phyloP scores from a whole-genome alignment of 2,113 vertebrate species.

The Saimiri boliviensis region DNA sequence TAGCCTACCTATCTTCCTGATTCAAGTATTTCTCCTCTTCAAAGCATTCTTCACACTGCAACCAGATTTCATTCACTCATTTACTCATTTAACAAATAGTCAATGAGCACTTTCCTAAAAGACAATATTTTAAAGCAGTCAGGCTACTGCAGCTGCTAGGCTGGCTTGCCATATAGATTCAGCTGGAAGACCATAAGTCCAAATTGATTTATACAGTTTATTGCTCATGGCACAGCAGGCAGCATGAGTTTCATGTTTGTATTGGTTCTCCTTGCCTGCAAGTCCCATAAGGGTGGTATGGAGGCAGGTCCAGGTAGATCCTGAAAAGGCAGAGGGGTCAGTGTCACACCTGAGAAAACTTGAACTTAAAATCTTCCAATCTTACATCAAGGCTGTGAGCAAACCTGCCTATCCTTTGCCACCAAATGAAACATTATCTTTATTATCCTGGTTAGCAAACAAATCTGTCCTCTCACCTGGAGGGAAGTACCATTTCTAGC shows the following conservation, averaged over 20 bases:
- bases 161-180: background rate
- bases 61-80: slow-evolving; percentile 37
- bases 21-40: slow-evolving; percentile 20
- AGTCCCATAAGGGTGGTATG: background rate
- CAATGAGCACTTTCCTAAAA: slow-evolving; percentile 5
- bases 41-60: background rate
- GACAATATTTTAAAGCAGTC: background rate
- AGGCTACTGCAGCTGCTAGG: background rate
- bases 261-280: background rate
- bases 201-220: background rate
- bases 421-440: background rate
- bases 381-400: background rate
- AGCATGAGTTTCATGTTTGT: background rate
- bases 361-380: background rate
- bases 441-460: slow-evolving; percentile 14
- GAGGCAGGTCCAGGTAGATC: background rate
- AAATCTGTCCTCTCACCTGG: background rate
- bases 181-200: background rate
- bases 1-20: background rate
- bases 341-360: background rate
- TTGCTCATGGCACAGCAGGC: background rate
- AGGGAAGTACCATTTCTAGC: background rate
- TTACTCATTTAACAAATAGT: slow-evolving; percentile 28
- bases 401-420: background rate
- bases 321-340: background rate